Evolutionary conservation across 2,113 vertebrate species (phyloP).

Genomic region (Callorhinus ursinus): DNA sequence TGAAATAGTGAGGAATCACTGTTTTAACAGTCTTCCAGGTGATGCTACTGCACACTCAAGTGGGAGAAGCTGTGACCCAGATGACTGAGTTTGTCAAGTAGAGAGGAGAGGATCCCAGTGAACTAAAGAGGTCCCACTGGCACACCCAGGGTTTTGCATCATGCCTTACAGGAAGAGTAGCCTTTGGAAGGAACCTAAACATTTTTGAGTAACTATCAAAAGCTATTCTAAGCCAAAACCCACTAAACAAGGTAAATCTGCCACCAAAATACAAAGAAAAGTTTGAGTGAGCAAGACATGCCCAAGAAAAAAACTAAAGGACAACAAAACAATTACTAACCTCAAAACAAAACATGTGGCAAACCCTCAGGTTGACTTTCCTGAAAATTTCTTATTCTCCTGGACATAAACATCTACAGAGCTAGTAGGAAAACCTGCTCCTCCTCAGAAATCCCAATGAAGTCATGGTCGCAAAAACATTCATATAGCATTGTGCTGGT

Average conservation of each 20-base stretch:
- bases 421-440: neutral
- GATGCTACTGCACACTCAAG: neutral
- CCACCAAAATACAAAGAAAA: constrained; percentile 26
- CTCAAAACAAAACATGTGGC: neutral
- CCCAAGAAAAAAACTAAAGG: neutral
- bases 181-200: neutral
- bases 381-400: neutral
- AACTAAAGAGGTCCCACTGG: neutral
- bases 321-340: neutral
- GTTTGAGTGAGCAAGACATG: neutral
- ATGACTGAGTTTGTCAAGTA: neutral
- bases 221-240: neutral
- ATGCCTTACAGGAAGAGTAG: neutral
- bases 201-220: neutral
- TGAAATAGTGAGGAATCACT: neutral
- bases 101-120: neutral
- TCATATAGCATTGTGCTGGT: neutral
- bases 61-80: neutral
- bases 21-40: neutral
- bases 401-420: neutral
- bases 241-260: neutral
- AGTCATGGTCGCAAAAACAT: neutral
- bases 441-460: neutral
- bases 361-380: neutral
- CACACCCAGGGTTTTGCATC: neutral